Evolutionary conservation across 37 sponge, comb jelly and placozoan genomes (phyloP).

Genomic region (Tethya wilhelma): DNA sequence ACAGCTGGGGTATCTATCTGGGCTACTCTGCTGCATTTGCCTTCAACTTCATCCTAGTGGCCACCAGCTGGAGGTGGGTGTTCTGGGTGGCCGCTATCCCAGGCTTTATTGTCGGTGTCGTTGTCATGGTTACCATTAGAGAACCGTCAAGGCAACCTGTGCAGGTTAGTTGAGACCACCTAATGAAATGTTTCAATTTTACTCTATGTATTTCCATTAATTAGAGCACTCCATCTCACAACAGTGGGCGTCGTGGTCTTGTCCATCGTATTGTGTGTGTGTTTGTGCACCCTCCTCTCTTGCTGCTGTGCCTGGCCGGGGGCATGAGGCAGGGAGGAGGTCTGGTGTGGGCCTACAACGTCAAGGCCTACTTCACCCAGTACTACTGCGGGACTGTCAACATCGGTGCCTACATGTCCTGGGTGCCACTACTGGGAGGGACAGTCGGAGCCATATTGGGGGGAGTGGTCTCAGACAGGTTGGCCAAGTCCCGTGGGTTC

Average conservation of each 20-base stretch:
- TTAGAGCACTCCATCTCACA: no score
- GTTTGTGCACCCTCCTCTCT: constrained; percentile 53
- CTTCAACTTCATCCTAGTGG: constrained; percentile 51
- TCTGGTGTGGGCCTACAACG: constrained; percentile 84
- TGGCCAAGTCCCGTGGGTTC: constrained; percentile 35
- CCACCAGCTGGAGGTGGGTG: constrained; percentile 69
- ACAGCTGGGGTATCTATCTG: constrained; percentile 77
- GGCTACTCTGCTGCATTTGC: constrained; percentile 80
- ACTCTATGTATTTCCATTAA: not conserved
- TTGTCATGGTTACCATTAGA: constrained; percentile 61
- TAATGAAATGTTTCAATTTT: not conserved
- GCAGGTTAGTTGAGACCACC: not conserved
- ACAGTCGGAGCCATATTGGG: constrained; percentile 78
- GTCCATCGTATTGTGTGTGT: not conserved
- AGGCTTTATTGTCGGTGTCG: constrained; percentile 45
- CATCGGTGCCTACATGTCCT: constrained; percentile 63
- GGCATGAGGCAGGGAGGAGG: constrained; percentile 75
- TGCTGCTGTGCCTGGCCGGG: constrained; percentile 75
- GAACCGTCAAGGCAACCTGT: constrained; percentile 60
- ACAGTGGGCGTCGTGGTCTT: not conserved
- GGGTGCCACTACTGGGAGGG: constrained; percentile 85
- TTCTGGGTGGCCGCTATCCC: constrained; percentile 64
- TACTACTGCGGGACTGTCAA: constrained; percentile 44
- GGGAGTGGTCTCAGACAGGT: constrained; percentile 68
- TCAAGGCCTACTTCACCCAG: constrained; percentile 52